Evolutionary conservation across 1,140 invertebrate genomes (phyloP).

Genomic region (Euwallacea fornicatus): DNA sequence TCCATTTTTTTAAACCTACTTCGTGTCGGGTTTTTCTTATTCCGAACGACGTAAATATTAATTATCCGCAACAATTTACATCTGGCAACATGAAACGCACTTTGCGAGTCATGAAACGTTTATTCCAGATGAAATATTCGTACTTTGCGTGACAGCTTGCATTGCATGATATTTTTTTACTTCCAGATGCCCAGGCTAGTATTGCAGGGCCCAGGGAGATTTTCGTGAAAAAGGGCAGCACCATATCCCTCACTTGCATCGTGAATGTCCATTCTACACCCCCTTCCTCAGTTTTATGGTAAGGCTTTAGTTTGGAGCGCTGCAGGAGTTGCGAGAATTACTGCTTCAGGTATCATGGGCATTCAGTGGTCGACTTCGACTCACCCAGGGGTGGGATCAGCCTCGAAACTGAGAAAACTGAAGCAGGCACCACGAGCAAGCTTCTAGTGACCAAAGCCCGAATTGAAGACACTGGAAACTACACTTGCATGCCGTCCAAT

Average conservation of each 20-base stretch:
- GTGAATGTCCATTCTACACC: conserved; percentile 85
- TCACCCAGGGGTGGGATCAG: conserved; percentile 83
- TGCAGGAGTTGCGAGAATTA: conserved; percentile 1
- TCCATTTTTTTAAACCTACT: too few relatives aligned
- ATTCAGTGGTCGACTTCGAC: conserved; percentile 80
- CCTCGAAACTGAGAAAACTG: conserved; percentile 88
- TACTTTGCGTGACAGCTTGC: too few relatives aligned
- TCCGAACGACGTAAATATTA: too few relatives aligned
- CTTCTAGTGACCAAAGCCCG: conserved; percentile 84
- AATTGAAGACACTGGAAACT: conserved; percentile 84
- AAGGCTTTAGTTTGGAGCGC: neutral
- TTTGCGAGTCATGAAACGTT: too few relatives aligned
- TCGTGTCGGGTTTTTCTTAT: too few relatives aligned
- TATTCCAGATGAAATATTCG: too few relatives aligned
- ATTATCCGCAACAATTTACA: too few relatives aligned
- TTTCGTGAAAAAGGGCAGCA: conserved; percentile 87
- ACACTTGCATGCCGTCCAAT: conserved; percentile 84
- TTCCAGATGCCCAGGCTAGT: conserved; percentile 81
- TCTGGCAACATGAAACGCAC: too few relatives aligned
- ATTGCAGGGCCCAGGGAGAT: conserved; percentile 85
- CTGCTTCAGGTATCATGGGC: conserved; percentile 67
- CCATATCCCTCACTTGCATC: conserved; percentile 84
- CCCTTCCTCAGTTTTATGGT: conserved; percentile 73
- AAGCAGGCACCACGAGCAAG: conserved; percentile 83
- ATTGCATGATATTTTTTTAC: conserved; percentile 6